A percentile compares a stretch with the other conserved stretches of the same genome.
Evolutionary conservation across 2,113 vertebrate species (phyloP).

Genomic region (Tangachromis dhanisi): DNA sequence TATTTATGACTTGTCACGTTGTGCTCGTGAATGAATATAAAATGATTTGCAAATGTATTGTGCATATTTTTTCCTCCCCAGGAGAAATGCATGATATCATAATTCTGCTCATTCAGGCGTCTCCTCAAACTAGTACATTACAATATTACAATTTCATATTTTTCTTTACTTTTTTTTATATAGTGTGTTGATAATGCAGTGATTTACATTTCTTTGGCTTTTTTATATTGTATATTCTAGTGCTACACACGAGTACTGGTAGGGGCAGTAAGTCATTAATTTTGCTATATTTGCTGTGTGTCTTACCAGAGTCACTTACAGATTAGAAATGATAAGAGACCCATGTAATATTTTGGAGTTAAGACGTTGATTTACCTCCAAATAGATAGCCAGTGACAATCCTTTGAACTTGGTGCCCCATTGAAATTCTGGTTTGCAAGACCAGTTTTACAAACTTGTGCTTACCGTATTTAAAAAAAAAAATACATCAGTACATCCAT

Average conservation of each 20-base stretch:
- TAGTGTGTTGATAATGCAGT: not conserved
- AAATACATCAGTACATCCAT: not conserved
- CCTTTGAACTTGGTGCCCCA: not conserved
- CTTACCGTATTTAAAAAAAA: not conserved
- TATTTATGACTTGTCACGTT: constrained; percentile 3
- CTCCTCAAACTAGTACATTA: not conserved
- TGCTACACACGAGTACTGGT: not conserved
- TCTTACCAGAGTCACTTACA: not conserved
- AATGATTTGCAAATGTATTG: not conserved
- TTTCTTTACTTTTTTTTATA: not conserved
- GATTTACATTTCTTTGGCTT: not conserved
- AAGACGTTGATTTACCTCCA: not conserved
- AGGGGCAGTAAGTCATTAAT: not conserved
- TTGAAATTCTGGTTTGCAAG: not conserved
- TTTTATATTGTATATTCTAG: not conserved
- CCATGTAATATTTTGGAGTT: not conserved
- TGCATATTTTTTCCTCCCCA: not conserved
- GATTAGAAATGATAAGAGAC: not conserved
- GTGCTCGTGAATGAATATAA: not conserved
- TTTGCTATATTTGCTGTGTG: not conserved
- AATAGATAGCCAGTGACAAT: not conserved
- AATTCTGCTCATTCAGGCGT: not conserved
- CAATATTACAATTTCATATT: not conserved
- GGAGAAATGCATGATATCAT: not conserved
- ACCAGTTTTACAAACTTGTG: not conserved